Base-by-base conservation (phyloP, 2,797 vertebrate species). In the Danio choprae region DNA sequence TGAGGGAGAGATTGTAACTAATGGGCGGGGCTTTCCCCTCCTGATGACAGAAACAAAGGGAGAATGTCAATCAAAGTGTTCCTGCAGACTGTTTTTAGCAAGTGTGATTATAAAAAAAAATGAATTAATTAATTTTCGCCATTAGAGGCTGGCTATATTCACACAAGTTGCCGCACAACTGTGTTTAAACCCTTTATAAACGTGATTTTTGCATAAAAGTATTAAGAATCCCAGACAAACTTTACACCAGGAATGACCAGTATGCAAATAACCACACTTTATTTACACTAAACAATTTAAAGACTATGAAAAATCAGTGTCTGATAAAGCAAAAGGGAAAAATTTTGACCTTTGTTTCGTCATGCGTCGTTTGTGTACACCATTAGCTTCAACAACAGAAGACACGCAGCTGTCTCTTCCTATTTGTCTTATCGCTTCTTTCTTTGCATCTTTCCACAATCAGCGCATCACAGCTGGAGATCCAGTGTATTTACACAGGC, bases 331-430 rank as follows among this genome's bases (percentile, higher is more conserved):
- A 67, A 55, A 53, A 56, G 4, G 20, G 15, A 58, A 20, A 67
- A 51, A 44, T 46, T 40, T 1, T 79, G 62, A 29, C 18, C 40
- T 74, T 18, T 36, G 5, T 48, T 4, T 79, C n/a, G 15, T 10
- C 51, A 8, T 55, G 65, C 65, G 75, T 71, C 53, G 20, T 18
- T 80, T 68, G 62, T 82, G 51, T 76, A 64, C 41, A 73, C 58
- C 70, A 68, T 77, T 77, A 76, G 72, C 77, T 80, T 58, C 22
- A 29, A 56, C 74, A 63, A 36, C 62, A 79, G 41, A 73, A 73
- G 79, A 77, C 63, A 68, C 56, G 56, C 79, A 50, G 48, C 46
- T 48, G 15, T 64, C 41, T 77, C 60, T 75, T 46, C 46, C 43
- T 65, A n/a, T 43, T 48, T 6, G 0, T 58, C 41, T 68, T 22